phyloP scores from a whole-genome alignment of 2,888 invertebrate genomes.

The Petrolisthes cinctipes region DNA sequence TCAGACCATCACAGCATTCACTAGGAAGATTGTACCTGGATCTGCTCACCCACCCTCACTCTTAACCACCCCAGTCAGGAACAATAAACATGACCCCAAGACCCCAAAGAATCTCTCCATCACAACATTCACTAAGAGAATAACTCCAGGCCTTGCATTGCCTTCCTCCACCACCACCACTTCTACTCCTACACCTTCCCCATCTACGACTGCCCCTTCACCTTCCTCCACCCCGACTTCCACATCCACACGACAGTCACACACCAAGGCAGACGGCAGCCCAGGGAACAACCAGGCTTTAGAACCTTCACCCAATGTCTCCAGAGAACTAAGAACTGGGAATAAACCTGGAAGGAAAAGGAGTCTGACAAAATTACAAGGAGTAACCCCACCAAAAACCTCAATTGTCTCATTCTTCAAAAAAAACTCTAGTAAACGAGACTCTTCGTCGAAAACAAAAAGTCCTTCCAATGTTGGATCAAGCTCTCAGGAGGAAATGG shows the following conservation, averaged over 20 bases:
- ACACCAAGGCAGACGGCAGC: neutral
- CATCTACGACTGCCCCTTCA: neutral
- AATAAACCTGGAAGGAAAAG: neutral
- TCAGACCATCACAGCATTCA: constrained; percentile 44
- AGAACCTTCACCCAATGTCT: neutral
- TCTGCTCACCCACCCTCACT: neutral
- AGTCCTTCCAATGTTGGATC: neutral
- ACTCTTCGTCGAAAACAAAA: neutral
- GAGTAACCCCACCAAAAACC: neutral
- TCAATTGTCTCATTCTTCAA: neutral
- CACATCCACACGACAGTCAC: neutral
- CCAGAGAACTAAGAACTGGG: neutral
- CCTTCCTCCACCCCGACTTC: neutral
- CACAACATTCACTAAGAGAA: neutral
- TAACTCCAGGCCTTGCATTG: neutral
- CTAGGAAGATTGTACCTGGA: constrained; percentile 20
- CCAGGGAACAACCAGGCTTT: neutral
- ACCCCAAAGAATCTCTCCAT: neutral
- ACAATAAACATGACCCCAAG: neutral
- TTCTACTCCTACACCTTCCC: neutral
- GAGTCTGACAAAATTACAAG: neutral
- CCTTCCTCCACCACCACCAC: neutral
- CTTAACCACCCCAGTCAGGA: neutral
- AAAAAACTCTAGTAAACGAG: neutral
- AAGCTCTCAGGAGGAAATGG: neutral